Conservation (phyloP, 2,797 vertebrate species). For the Cirrhinus molitorella region DNA sequence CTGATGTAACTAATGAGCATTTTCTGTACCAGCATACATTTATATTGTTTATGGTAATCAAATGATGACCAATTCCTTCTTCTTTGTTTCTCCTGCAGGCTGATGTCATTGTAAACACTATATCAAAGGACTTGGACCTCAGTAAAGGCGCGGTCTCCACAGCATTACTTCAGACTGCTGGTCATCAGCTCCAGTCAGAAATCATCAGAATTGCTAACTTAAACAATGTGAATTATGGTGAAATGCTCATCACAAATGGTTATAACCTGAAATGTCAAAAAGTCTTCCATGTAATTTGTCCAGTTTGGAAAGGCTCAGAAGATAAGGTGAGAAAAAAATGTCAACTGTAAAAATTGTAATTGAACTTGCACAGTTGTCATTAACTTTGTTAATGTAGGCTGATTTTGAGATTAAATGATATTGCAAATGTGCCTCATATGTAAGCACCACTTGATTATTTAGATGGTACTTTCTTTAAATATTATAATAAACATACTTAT, state of each 20-base stretch:
- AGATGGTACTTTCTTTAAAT: not conserved
- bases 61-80: not conserved
- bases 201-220: slow-evolving; percentile 29
- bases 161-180: slow-evolving; percentile 81
- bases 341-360: not conserved
- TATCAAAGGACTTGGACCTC: slow-evolving; percentile 78
- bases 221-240: slow-evolving; percentile 28
- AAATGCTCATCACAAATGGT: slow-evolving; percentile 77
- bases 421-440: not conserved
- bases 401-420: too few species aligned
- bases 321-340: slow-evolving; percentile 77
- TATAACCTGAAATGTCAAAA: slow-evolving; percentile 72
- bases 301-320: slow-evolving; percentile 67
- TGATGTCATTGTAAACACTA: slow-evolving; percentile 84
- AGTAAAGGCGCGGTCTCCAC: slow-evolving; percentile 79
- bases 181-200: slow-evolving; percentile 75
- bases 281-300: slow-evolving; percentile 82
- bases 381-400: too few species aligned
- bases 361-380: not conserved
- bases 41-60: not conserved
- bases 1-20: not conserved
- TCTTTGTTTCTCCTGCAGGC: slow-evolving; percentile 74
- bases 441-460: slow-evolving; percentile 74
- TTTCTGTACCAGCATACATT: not conserved
- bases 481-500: not conserved